Conservation (phyloP, 2,888 invertebrate genomes). For the Drosophila meridiana region DNA sequence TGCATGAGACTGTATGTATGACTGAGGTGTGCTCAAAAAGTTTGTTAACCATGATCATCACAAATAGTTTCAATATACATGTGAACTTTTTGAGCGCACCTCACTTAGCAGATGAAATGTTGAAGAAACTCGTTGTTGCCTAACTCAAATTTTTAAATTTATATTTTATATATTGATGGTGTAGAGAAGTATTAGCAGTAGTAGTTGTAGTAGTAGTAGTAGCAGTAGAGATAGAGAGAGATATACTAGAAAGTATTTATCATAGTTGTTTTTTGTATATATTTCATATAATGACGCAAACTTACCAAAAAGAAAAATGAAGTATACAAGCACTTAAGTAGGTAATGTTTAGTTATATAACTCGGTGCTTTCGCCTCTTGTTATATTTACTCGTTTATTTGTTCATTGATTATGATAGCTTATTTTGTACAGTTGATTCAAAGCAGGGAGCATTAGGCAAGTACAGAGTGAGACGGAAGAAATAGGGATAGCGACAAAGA, state of each 20-base stretch:
- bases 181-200: not conserved
- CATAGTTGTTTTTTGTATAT: constrained; percentile 24
- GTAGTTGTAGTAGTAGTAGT: not conserved
- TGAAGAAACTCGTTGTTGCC: constrained; percentile 5
- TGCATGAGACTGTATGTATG: constrained; percentile 11
- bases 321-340: constrained; percentile 54
- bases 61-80: not conserved
- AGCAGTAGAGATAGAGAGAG: not conserved
- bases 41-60: not conserved
- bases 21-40: constrained; percentile 5
- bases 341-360: constrained; percentile 37
- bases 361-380: constrained; percentile 32
- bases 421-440: constrained; percentile 60
- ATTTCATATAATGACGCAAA: constrained; percentile 53
- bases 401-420: constrained; percentile 17
- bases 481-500: constrained; percentile 38
- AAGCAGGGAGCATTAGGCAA: constrained; percentile 51
- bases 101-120: not conserved
- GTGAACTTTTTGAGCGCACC: not conserved
- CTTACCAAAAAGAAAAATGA: constrained; percentile 74
- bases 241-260: constrained; percentile 30
- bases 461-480: constrained; percentile 40
- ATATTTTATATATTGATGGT: not conserved
- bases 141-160: not conserved
- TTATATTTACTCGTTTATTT: constrained; percentile 24